A percentile compares a stretch with the other conserved stretches of the same genome.
phyloP scores from a whole-genome alignment of 2,797 vertebrate species.

The Hylomyscus alleni region DNA sequence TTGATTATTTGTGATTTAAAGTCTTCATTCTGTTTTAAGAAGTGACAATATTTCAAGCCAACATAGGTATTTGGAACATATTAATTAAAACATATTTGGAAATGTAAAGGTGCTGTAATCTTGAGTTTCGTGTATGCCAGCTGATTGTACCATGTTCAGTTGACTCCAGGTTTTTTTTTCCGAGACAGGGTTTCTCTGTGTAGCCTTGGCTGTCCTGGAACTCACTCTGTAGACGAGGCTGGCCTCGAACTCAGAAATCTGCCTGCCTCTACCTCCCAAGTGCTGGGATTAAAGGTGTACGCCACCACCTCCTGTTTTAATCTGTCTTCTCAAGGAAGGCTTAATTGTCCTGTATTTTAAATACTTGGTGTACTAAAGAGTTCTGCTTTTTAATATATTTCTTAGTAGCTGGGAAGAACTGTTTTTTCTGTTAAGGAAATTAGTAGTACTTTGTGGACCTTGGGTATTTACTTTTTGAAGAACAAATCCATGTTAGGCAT shows the following conservation, averaged over 20 bases:
- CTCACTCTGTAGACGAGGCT: no score
- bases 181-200: no score
- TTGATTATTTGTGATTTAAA: slow-evolving; percentile 82
- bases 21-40: slow-evolving; percentile 74
- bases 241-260: no score
- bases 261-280: no score
- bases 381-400: slow-evolving; percentile 72
- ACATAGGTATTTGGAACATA: slow-evolving; percentile 74
- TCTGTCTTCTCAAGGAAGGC: slow-evolving; percentile 75
- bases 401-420: slow-evolving; percentile 68
- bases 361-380: slow-evolving; percentile 69
- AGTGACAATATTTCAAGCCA: slow-evolving; percentile 79
- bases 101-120: slow-evolving; percentile 68
- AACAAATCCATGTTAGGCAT: slow-evolving; percentile 59
- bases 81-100: slow-evolving; percentile 69
- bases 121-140: slow-evolving; percentile 70
- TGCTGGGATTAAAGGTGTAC: no score
- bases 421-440: slow-evolving; percentile 78
- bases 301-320: no score
- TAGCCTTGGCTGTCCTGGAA: no score
- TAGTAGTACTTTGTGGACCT: slow-evolving; percentile 78
- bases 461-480: slow-evolving; percentile 74
- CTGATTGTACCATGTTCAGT: slow-evolving; percentile 63
- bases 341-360: slow-evolving; percentile 74
- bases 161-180: slow-evolving; percentile 73